Conservation (phyloP, 1,140 invertebrate species). For the Drosophila rufa region DNA sequence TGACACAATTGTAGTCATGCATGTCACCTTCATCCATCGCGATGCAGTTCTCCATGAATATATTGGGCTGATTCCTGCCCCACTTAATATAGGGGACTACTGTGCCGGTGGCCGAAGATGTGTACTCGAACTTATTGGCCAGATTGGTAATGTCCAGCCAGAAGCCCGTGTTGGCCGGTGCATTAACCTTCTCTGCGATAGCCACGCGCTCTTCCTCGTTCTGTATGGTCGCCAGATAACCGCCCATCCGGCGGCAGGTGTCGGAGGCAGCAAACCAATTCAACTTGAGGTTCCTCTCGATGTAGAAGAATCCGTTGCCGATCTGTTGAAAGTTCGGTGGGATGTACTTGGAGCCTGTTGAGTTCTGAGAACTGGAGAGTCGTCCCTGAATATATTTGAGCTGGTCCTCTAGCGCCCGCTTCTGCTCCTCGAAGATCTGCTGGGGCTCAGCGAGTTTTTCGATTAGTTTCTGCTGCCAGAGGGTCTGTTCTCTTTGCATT, state of each 20-base stretch:
- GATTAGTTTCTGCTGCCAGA: background rate
- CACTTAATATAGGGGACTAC: background rate
- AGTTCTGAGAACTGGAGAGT: background rate
- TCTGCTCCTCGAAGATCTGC: background rate
- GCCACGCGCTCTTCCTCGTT: background rate
- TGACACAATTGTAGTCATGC: background rate
- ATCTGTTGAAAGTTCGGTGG: background rate
- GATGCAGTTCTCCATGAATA: background rate
- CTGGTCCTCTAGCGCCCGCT: background rate
- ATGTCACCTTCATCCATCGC: background rate
- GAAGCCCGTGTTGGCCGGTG: background rate
- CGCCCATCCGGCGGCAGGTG: background rate
- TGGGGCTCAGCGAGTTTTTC: background rate
- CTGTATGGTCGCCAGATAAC: background rate
- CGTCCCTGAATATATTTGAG: background rate
- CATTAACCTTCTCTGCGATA: background rate
- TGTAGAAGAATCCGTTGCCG: background rate
- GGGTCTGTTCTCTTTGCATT: background rate
- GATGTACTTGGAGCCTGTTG: background rate
- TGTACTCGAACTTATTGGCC: background rate
- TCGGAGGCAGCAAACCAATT: slow-evolving; percentile 5
- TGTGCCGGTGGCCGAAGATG: background rate
- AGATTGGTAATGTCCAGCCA: slow-evolving; percentile 9
- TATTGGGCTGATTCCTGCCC: background rate
- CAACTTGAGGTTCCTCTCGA: background rate